phyloP scores from a whole-genome alignment of 92 coral and sea anemone genomes.

The Phenganax subtilis region DNA sequence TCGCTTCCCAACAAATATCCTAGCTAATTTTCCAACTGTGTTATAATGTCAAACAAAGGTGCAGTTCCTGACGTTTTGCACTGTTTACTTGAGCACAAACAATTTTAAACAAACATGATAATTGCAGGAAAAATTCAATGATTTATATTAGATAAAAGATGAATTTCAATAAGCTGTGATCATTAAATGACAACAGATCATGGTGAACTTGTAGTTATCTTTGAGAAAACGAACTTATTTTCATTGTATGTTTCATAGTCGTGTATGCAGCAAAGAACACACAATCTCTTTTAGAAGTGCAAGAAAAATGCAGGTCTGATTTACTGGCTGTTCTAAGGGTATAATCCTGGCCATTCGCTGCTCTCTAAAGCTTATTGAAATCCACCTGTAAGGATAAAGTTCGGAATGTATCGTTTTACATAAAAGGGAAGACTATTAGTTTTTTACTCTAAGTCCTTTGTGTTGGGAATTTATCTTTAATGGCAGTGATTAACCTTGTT shows the following conservation, averaged over 20 bases:
- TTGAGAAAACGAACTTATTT: background rate
- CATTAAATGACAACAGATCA: background rate
- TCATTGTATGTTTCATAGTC: background rate
- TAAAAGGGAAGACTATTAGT: background rate
- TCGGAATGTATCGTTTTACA: background rate
- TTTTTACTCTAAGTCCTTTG: background rate
- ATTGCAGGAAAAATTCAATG: conserved; percentile 9
- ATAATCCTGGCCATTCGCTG: too few species aligned
- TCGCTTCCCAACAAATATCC: background rate
- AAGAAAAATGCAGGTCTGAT: too few species aligned
- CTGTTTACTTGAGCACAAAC: background rate
- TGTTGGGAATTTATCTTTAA: background rate
- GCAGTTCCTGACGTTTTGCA: background rate
- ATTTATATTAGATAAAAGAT: conserved; percentile 1
- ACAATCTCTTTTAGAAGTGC: too few species aligned
- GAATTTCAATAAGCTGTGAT: background rate
- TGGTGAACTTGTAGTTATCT: background rate
- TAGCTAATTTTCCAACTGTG: background rate
- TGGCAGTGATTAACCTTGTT: conserved; percentile 19
- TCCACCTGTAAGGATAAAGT: background rate
- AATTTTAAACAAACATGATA: background rate
- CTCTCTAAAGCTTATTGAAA: background rate
- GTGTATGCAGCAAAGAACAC: too few species aligned
- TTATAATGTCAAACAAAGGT: conserved; percentile 18
- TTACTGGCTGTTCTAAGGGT: too few species aligned